phyloP scores from a whole-genome alignment of 2,797 vertebrate species.

The Aplochiton taeniatus region DNA sequence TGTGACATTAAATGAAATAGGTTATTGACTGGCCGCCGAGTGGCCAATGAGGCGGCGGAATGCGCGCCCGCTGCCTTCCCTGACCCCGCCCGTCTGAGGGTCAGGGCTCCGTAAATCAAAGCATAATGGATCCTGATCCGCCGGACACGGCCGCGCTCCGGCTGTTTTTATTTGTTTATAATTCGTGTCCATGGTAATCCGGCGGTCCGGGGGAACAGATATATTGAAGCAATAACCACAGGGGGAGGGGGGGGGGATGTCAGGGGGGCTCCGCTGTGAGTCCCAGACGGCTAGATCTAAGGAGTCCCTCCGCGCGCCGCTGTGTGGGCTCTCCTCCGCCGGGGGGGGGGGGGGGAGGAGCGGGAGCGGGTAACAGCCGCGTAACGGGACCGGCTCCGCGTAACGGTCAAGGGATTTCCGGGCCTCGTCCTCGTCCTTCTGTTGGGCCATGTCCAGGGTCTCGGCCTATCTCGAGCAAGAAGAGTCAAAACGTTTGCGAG shows the following conservation, averaged over 20 bases:
- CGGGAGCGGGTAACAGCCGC: too few species aligned
- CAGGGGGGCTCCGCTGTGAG: constrained; percentile 10
- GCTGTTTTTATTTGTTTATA: constrained; percentile 92
- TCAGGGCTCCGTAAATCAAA: constrained; percentile 88
- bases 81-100: constrained; percentile 77
- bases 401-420: too few species aligned
- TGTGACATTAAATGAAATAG: constrained; percentile 97
- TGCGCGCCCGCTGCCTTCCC: constrained; percentile 66
- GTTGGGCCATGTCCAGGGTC: too few species aligned
- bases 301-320: neutral
- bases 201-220: constrained; percentile 74
- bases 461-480: too few species aligned
- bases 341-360: too few species aligned
- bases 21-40: constrained; percentile 92
- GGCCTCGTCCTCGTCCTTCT: too few species aligned
- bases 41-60: constrained; percentile 78
- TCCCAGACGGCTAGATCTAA: constrained; percentile 36
- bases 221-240: constrained; percentile 63
- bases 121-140: constrained; percentile 85
- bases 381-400: too few species aligned
- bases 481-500: too few species aligned
- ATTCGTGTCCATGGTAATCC: constrained; percentile 89
- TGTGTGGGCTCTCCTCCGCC: too few species aligned
- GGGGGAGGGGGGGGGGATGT: constrained; percentile 55
- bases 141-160: constrained; percentile 67